Percentiles rank a stretch among this genome's conserved stretches.
Conservation (phyloP, 2,888 invertebrate genomes). For the Dastarcus helophoroides region DNA sequence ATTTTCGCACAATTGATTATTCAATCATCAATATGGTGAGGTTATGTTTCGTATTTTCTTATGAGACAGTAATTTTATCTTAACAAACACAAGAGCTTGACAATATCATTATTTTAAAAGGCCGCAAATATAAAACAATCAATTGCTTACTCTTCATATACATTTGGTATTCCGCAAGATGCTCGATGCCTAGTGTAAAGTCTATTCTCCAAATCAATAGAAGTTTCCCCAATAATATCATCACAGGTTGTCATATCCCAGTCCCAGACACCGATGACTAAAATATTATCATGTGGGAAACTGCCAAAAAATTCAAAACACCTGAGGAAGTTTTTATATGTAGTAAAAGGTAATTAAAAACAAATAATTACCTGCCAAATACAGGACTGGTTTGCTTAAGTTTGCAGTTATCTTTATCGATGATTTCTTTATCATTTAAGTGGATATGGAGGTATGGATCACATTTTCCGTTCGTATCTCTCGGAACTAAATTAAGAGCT, state of each 20-base stretch:
- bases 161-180: constrained; percentile 60
- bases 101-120: too few species aligned
- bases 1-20: too few species aligned
- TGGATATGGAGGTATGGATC: constrained; percentile 67
- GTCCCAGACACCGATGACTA: constrained; percentile 66
- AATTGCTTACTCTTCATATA: constrained; percentile 56
- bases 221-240: constrained; percentile 74
- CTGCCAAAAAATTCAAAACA: constrained; percentile 62
- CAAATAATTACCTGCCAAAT: constrained; percentile 65
- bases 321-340: constrained; percentile 35
- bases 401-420: constrained; percentile 58
- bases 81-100: too few species aligned
- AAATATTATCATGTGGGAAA: constrained; percentile 62
- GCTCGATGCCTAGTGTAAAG: constrained; percentile 71
- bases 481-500: constrained; percentile 59
- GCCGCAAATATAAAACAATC: too few species aligned
- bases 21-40: too few species aligned
- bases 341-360: not conserved
- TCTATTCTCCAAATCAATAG: constrained; percentile 78
- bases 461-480: constrained; percentile 57
- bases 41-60: too few species aligned
- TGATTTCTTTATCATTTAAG: constrained; percentile 52
- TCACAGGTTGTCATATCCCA: constrained; percentile 56
- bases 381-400: constrained; percentile 68
- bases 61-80: too few species aligned